Percentiles rank a stretch among this genome's conserved stretches.
Conservation (phyloP, 2,113 vertebrate species). For the Tragelaphus scriptus region DNA sequence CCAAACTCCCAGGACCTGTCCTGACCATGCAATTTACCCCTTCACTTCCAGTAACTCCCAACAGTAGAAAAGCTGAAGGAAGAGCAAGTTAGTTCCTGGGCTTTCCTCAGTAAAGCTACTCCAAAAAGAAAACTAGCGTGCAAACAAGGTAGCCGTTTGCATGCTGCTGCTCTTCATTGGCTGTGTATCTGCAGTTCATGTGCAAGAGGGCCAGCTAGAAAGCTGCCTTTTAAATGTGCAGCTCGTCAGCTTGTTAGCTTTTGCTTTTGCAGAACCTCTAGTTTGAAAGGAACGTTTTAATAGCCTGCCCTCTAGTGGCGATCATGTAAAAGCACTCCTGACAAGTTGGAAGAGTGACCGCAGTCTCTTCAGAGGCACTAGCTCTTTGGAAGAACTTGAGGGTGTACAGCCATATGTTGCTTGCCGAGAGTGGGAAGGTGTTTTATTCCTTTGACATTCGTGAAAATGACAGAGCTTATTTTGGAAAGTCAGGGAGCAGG, state of each 20-base stretch:
- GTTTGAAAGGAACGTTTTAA: background rate
- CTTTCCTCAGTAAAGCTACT: slow-evolving; percentile 41
- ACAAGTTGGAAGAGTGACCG: background rate
- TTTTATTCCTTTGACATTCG: background rate
- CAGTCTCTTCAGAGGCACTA: background rate
- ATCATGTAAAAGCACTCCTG: background rate
- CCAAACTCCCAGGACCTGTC: background rate
- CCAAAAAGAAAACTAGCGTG: slow-evolving; percentile 52
- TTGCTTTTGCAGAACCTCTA: fast-evolving
- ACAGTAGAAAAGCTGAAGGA: background rate
- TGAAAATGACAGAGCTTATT: background rate
- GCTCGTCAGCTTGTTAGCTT: fast-evolving
- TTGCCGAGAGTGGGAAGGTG: background rate
- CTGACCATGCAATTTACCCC: background rate
- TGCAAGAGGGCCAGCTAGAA: fast-evolving
- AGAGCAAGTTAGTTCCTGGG: background rate
- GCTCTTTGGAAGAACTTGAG: background rate
- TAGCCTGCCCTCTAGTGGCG: background rate
- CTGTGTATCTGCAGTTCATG: background rate
- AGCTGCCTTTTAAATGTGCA: fast-evolving
- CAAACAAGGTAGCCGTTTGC: background rate
- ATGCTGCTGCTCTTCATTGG: slow-evolving; percentile 13
- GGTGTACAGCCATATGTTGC: background rate
- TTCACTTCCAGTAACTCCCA: background rate
- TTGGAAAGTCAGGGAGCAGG: background rate